Percentiles rank a stretch among this genome's conserved stretches.
phyloP scores from a whole-genome alignment of 1,140 invertebrate species.

The Scaptomyza hsui region DNA sequence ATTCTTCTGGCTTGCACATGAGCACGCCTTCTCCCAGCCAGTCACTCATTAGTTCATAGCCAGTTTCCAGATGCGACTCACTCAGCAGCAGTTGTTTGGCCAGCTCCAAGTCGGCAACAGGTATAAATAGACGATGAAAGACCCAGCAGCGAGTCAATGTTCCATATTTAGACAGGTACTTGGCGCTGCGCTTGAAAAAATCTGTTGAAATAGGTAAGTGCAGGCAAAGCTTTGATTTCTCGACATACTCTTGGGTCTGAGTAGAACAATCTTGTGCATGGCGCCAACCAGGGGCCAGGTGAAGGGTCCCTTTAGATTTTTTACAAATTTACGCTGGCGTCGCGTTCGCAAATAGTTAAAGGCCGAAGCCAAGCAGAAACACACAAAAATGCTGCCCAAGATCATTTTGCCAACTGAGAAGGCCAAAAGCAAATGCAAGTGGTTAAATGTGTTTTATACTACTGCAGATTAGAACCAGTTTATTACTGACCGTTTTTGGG shows the following conservation, averaged over 20 bases:
- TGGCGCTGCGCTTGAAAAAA: slow-evolving; percentile 57
- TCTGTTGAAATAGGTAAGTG: slow-evolving; percentile 25
- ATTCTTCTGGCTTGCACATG: slow-evolving; percentile 43
- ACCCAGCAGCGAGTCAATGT: slow-evolving; percentile 57
- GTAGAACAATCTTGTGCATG: slow-evolving; percentile 62
- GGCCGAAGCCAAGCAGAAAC: slow-evolving; percentile 67
- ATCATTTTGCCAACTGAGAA: slow-evolving; percentile 64
- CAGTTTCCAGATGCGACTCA: slow-evolving; percentile 53
- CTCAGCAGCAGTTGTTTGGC: slow-evolving; percentile 57
- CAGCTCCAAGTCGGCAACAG: slow-evolving; percentile 60
- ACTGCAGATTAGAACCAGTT: slow-evolving; percentile 20
- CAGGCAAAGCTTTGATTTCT: neutral
- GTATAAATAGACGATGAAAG: slow-evolving; percentile 67
- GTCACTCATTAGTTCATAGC: slow-evolving; percentile 57
- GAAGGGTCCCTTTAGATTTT: slow-evolving; percentile 67
- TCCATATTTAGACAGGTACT: slow-evolving; percentile 61
- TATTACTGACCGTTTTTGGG: slow-evolving; percentile 25
- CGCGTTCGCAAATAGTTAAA: slow-evolving; percentile 65
- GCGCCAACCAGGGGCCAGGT: slow-evolving; percentile 59
- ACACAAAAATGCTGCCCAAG: slow-evolving; percentile 66
- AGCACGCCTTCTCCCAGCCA: slow-evolving; percentile 48
- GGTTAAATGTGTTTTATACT: slow-evolving; percentile 30
- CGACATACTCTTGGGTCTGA: slow-evolving; percentile 54
- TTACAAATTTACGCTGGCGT: slow-evolving; percentile 46
- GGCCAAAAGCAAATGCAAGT: slow-evolving; percentile 17